These are phyloP conservation scores for Potamarius usumacintae DNA, from an alignment of 2,113 vertebrate species.

Conservation along the genomic window DNA sequence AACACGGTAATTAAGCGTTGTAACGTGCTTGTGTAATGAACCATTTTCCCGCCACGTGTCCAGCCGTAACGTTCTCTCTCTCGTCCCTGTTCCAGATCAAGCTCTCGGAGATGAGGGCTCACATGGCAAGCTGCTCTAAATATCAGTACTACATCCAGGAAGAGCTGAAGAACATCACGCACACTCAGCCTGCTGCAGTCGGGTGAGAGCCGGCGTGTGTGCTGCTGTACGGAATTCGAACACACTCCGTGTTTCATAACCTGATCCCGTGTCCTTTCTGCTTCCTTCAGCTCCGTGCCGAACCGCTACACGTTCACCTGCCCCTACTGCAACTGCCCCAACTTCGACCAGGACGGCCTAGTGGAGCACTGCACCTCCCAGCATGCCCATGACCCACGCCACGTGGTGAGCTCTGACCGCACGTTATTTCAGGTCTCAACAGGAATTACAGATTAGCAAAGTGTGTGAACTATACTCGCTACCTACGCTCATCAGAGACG, in stretches of 20 bases:
- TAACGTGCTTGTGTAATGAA: neutral
- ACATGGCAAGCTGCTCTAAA: slow-evolving; percentile 85
- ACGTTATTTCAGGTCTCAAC: neutral
- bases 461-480: neutral
- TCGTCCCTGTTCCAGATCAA: slow-evolving; percentile 71
- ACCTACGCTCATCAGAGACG: neutral
- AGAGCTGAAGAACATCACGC: slow-evolving; percentile 86
- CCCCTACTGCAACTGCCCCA: slow-evolving; percentile 90
- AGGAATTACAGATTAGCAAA: neutral
- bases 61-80: neutral
- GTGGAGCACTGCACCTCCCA: slow-evolving; percentile 90
- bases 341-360: slow-evolving; percentile 94
- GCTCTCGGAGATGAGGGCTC: slow-evolving; percentile 88
- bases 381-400: slow-evolving; percentile 85
- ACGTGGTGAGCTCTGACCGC: slow-evolving; percentile 75
- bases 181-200: slow-evolving; percentile 79
- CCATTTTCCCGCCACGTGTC: neutral
- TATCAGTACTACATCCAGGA: slow-evolving; percentile 94
- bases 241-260: too few relatives aligned
- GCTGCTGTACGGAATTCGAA: neutral
- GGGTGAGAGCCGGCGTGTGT: slow-evolving; percentile 70
- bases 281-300: slow-evolving; percentile 79
- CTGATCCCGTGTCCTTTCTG: neutral
- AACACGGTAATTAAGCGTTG: neutral
- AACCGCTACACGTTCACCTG: slow-evolving; percentile 96